Percentiles rank a stretch among this genome's conserved stretches.
Conservation (phyloP, 2,888 invertebrate genomes). For the Drosophila anomalata region DNA sequence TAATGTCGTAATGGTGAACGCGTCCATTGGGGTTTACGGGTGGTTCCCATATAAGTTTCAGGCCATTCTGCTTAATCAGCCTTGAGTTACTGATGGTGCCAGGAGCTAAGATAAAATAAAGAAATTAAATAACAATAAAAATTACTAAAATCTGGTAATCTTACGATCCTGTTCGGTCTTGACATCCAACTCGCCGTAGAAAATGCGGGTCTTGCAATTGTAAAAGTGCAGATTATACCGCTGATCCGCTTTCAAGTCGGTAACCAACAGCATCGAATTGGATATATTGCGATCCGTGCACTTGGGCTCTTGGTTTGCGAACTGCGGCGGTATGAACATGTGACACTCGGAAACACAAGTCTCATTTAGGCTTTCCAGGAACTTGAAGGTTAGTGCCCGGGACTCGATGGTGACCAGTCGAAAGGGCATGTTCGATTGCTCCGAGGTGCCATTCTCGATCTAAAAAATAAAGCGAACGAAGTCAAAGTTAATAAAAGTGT, state of each 20-base stretch:
- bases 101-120: slow-evolving; percentile 68
- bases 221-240: slow-evolving; percentile 79
- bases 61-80: slow-evolving; percentile 79
- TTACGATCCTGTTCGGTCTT: slow-evolving; percentile 83
- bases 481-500: slow-evolving; percentile 25
- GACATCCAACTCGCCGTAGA: slow-evolving; percentile 81
- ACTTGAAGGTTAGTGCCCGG: slow-evolving; percentile 80
- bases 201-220: slow-evolving; percentile 77
- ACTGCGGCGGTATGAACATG: slow-evolving; percentile 67
- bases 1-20: slow-evolving; percentile 81
- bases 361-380: slow-evolving; percentile 77
- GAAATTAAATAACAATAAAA: too few relatives aligned
- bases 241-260: slow-evolving; percentile 73
- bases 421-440: slow-evolving; percentile 76
- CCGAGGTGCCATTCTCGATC: slow-evolving; percentile 82
- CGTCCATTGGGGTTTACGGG: slow-evolving; percentile 82
- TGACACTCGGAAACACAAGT: slow-evolving; percentile 81
- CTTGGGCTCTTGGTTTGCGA: slow-evolving; percentile 73
- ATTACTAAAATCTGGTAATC: slow-evolving; percentile 13
- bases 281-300: slow-evolving; percentile 74
- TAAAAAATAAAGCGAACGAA: slow-evolving; percentile 29
- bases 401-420: slow-evolving; percentile 80
- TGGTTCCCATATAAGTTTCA: slow-evolving; percentile 82
- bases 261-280: slow-evolving; percentile 75
- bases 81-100: slow-evolving; percentile 82